Evolutionary conservation across 2,797 vertebrate species (phyloP), one percentile per base, ranked within the genome.

Genomic region (Eurystomus glaucurus): DNA sequence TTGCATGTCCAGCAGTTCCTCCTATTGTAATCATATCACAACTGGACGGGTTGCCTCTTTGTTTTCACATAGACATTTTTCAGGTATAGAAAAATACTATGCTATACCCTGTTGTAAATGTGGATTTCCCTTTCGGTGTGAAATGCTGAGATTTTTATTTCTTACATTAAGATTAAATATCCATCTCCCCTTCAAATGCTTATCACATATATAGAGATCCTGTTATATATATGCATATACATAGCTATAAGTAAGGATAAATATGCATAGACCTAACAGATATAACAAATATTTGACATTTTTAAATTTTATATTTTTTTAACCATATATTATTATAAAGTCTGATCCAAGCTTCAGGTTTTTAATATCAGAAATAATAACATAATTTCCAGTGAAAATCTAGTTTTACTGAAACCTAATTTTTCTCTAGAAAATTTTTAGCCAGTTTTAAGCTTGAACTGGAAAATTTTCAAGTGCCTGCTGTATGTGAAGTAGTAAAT

Each of bases 201-300:
- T 43, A 52, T 13, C 25, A 66, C 1, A 3, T 25, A 14, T 11
- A 4, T 6, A 54, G 6, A 54, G 6, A 68, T 28, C 3, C 5
- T 37, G 5, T 33, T 41, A 23, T 19, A 81, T 74, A 62, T 45
- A 69, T 28, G 3, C 4, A 20, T 31, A 22, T 9, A 15, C 4
- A 9, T 41, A 54, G 26, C 1, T 50, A 19, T 21, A 22, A 0
- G 4, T 17, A 46, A 46, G 2, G 0, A 60, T 29, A 80, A 68
- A 77, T 66, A 15, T 22, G 5, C 25, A 37, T 35, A 64, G 23
- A 8, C 9, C 50, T 39, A 65, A 45, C 2, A 55, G 5, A 48
- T 29, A 7, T 11, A 61, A 35, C 1, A 26, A 62, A 54, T 61
- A 61, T 31, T 25, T 76, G 15, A 43, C 18, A 29, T 37, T 86